Base-by-base conservation (phyloP, 2,888 invertebrate genomes). In the Philereme vetulata region DNA sequence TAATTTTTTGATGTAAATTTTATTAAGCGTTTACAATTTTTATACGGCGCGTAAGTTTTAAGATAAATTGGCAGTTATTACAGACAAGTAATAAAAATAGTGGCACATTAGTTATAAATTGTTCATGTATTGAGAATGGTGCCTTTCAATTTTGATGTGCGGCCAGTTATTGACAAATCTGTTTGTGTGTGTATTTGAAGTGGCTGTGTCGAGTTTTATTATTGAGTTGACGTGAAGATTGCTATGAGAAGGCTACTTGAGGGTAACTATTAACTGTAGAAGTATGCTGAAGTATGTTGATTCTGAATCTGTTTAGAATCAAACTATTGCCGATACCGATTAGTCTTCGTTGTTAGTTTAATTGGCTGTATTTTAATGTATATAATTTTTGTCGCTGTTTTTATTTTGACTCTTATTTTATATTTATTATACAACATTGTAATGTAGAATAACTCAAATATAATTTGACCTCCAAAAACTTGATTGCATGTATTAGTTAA, bases 401-500 rank as follows among this genome's bases (percentile, higher is more conserved):
- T 10, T 47, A 42, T 33, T 45, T 42, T 42, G 4, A 21, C 51
- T 51, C 50, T 47, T 42, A 32, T 46, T 36, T 10, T 10, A 10
- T 42, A n/a, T 11, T 21, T 44, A 36, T 43, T 44, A 32, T 49
- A 56, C 36, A 36, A 56, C 32, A 21, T 49, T 49, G 32, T 21
- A 9, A 33, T 51, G 33, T 11, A 49, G 42, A 44, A 36, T n/a
- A n/a, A n/a, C n/a, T n/a, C n/a, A n/a, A n/a, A n/a, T 59, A 50
- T 46, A 46, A 59, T 54, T 60, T 55, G 48, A 51, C 55, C 51
- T 52, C 48, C 44, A 43, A 38, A 46, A 49, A 42, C 49, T 48
- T 35, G 6, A 11, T 21, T 36, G 10, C 21, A 51, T 44, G 4
- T 51, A 48, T 54, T 51, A 47, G 44, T 46, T 4, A 36, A 38